These are phyloP conservation scores for Drosophila bunnanda DNA, from an alignment of 2,888 invertebrate genomes.

Conservation along the genomic window DNA sequence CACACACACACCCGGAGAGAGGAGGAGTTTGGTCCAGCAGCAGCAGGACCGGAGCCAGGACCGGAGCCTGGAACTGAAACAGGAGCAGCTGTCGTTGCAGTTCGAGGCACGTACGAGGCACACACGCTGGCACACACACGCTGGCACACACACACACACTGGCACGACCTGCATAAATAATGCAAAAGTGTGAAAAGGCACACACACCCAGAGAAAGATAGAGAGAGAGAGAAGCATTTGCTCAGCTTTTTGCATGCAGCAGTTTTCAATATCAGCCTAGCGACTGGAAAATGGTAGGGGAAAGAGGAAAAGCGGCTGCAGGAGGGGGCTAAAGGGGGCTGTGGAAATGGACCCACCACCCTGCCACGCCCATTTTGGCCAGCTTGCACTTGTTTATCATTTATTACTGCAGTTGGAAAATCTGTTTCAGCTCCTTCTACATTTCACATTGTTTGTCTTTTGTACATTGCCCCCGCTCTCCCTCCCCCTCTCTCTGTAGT, in stretches of 20 bases:
- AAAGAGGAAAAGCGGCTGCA: neutral
- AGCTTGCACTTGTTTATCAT: conserved; percentile 77
- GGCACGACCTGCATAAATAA: conserved; percentile 46
- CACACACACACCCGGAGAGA: neutral
- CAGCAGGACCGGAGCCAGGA: conserved; percentile 3
- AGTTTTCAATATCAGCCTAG: conserved; percentile 64
- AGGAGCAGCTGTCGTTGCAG: conserved; percentile 67
- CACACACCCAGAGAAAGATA: neutral
- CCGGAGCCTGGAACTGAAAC: conserved; percentile 22
- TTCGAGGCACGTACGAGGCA: conserved; percentile 63
- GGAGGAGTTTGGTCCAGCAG: conserved; percentile 5
- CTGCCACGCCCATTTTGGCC: conserved; percentile 51
- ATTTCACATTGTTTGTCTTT: conserved; percentile 59
- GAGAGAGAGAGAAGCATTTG: conserved; percentile 28
- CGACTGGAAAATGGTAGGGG: neutral
- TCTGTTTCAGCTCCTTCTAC: conserved; percentile 45
- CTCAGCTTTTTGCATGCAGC: conserved; percentile 36
- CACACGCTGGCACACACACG: conserved; percentile 15
- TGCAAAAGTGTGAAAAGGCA: conserved; percentile 50
- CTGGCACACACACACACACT: conserved; percentile 16
- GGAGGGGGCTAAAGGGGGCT: no score
- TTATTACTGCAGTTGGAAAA: conserved; percentile 73
- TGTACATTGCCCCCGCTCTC: conserved; percentile 42
- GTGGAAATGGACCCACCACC: neutral
- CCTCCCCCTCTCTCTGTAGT: neutral